Conservation (phyloP, 2,797 vertebrate species). For the Neopelma chrysocephalum region DNA sequence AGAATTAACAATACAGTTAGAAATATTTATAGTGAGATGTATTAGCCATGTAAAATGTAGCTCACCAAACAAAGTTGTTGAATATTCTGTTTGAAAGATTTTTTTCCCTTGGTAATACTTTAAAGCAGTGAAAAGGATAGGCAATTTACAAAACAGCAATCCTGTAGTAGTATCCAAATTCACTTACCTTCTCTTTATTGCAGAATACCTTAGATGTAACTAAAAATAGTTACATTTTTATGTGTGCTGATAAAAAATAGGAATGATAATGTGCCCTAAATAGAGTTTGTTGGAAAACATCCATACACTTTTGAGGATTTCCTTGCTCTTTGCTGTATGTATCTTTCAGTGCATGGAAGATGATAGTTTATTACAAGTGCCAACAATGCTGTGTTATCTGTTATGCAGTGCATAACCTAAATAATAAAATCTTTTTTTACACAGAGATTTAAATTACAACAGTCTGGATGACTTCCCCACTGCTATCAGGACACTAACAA, state of each 20-base stretch:
- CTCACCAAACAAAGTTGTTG: background rate
- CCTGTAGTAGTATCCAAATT: background rate
- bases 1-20: background rate
- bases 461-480: constrained; percentile 88
- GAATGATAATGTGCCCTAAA: background rate
- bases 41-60: background rate
- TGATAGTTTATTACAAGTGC: background rate
- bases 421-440: constrained; percentile 54
- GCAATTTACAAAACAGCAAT: background rate
- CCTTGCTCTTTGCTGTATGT: background rate
- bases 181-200: background rate
- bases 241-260: background rate
- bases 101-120: background rate
- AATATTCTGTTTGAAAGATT: background rate
- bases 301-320: constrained; percentile 9
- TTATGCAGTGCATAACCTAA: background rate
- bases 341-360: background rate
- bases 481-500: constrained; percentile 85
- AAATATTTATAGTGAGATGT: background rate
- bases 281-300: background rate
- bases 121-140: background rate
- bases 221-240: background rate
- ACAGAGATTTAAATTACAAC: constrained; percentile 95
- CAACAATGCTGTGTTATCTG: background rate
- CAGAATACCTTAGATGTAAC: background rate